Conservation (phyloP, 2,888 invertebrate species). For the Parasteatoda lunata region DNA sequence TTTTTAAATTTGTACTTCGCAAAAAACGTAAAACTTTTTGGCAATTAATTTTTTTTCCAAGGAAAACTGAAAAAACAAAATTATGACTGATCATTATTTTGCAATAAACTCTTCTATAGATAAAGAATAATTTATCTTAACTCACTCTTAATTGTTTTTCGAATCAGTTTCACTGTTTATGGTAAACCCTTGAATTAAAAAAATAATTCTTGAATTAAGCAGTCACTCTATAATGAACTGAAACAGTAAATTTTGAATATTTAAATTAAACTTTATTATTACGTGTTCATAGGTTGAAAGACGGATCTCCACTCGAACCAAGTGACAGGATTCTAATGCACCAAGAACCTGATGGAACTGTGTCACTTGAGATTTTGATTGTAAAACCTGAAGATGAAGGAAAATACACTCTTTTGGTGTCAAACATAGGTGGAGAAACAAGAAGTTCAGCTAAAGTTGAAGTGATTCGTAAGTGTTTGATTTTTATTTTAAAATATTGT, state of each 20-base stretch:
- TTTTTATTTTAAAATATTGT: no score
- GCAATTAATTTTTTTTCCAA: no score
- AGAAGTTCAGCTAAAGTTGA: constrained; percentile 66
- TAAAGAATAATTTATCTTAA: no score
- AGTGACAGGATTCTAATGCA: constrained; percentile 77
- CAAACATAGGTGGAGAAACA: constrained; percentile 82
- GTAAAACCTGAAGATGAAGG: constrained; percentile 86
- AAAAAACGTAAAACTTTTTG: no score
- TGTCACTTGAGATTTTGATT: constrained; percentile 78
- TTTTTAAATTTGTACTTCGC: no score
- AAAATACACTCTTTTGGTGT: constrained; percentile 82
- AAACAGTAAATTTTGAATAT: not conserved
- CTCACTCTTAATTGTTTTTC: no score
- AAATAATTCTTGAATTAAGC: no score
- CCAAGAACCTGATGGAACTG: constrained; percentile 83
- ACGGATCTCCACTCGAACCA: constrained; percentile 79
- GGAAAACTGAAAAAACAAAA: no score
- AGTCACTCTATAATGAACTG: not conserved
- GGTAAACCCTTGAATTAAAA: no score
- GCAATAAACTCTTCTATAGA: no score
- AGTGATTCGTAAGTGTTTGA: constrained; percentile 62
- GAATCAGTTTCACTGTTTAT: no score
- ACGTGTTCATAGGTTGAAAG: constrained; percentile 80
- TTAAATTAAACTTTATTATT: not conserved
- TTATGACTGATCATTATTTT: no score